A percentile compares a stretch with the other conserved stretches of the same genome.
These are phyloP conservation scores for Diplodus puntazzo DNA, from an alignment of 2,797 vertebrate genomes.

Conservation along the genomic window DNA sequence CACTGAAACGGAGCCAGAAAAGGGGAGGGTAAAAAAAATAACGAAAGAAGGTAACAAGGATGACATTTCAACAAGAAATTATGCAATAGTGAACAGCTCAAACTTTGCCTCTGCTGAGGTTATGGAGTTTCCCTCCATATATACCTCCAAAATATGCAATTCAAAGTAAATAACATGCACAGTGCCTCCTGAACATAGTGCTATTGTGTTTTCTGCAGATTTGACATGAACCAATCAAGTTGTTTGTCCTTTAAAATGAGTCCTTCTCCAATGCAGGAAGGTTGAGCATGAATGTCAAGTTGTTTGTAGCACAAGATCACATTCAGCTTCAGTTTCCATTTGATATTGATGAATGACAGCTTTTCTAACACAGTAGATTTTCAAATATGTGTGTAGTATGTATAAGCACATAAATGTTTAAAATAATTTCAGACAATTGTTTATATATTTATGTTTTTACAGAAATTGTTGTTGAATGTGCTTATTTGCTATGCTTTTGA, in stretches of 20 bases:
- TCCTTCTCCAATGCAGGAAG: background rate
- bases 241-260: conserved; percentile 29
- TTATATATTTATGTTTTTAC: too few relatives aligned
- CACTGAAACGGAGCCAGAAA: conserved; percentile 4
- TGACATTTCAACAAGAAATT: conserved; percentile 6
- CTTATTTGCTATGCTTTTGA: too few relatives aligned
- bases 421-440: too few relatives aligned
- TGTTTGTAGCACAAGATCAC: conserved; percentile 29
- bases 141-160: background rate
- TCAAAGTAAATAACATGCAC: background rate
- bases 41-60: background rate
- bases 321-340: conserved; percentile 5
- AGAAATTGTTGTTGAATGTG: too few relatives aligned
- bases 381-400: background rate
- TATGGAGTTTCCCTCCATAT: background rate
- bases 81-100: background rate
- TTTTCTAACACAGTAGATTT: background rate
- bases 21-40: too few relatives aligned
- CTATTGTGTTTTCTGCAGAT: conserved; percentile 15
- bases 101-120: background rate
- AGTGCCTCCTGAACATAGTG: background rate
- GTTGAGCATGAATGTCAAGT: conserved; percentile 38
- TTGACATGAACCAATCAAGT: conserved; percentile 15
- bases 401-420: background rate
- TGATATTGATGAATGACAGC: background rate